Evolutionary conservation across 2,113 vertebrate genomes (phyloP), one percentile per base, ranked within the genome.

Genomic region (Ammodytes marinus): DNA sequence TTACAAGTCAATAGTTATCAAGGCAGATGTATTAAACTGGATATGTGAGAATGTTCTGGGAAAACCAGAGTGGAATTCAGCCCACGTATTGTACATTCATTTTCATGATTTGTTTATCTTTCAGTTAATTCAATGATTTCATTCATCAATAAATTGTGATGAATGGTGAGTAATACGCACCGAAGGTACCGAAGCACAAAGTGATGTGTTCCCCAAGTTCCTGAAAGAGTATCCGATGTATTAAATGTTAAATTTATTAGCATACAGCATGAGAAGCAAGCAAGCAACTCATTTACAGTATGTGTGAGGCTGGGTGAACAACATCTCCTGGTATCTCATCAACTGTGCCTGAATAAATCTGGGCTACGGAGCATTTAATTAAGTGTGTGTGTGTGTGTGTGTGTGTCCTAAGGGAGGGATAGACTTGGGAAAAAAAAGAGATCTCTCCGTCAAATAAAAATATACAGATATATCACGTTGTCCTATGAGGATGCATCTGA

Each of bases 1-100:
- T 83, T 85, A 74, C 80, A 84, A 89, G 70, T 90, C 77, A 45
- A 89, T 88, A 83, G 52, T 91, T 84, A 86, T 86, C 82, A 79
- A 84, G 82, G 80, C 77, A 86, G 75, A 78, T 60, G 53, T 43
- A 57, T 60, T 27, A 27, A 27, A 27, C 27, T 27, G 27, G 27
- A 64, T 49, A 45, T 58, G 69, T 69, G 69, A 72, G 40, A 75
- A 61, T 45, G 64, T 17, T 47, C 46, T 71, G 43, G 57, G 69
- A 15, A 49, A 74, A 64, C 5, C 35, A 55, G 4, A 60, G 35
- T 42, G 35, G 49, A 72, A 64, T 4, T 6, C 9, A 13, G 43
- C 43, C 50, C 6, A 39, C 4, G 17, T 37, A 53, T 17, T 71
- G 42, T 19, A 40, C 7, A 14, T 47, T 66, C 4, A 40, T 40